These are phyloP conservation scores for Mungos mungo DNA, from an alignment of 2,113 vertebrate species.

Conservation along the genomic window DNA sequence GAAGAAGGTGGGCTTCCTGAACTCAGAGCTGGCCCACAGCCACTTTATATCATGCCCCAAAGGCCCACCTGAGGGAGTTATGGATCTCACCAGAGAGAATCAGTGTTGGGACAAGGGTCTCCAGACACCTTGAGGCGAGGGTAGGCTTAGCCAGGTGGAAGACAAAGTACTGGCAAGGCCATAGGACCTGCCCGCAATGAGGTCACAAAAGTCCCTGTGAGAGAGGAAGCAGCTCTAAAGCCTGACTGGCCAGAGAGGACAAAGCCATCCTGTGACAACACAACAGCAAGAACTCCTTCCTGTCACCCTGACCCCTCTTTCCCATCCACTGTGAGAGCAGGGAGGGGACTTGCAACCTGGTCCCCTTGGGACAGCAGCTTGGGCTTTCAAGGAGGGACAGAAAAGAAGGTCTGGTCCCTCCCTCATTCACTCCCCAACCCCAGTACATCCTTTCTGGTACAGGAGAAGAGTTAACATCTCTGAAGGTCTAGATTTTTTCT, in stretches of 20 bases:
- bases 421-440: fast-evolving
- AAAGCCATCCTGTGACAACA: neutral
- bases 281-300: neutral
- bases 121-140: fast-evolving
- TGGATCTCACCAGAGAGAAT: neutral
- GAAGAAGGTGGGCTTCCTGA: too few relatives aligned
- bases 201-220: neutral
- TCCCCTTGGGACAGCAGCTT: neutral
- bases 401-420: neutral
- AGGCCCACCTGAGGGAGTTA: neutral
- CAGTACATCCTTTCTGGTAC: neutral
- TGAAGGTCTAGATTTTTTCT: neutral
- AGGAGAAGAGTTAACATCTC: neutral
- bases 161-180: neutral
- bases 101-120: neutral
- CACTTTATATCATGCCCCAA: neutral
- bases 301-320: neutral
- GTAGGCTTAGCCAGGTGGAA: neutral
- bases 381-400: neutral
- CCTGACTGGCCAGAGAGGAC: neutral
- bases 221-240: neutral
- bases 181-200: neutral
- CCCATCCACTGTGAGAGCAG: neutral
- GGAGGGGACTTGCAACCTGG: neutral
- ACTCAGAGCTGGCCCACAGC: neutral